Evolutionary conservation across 2,113 vertebrate species (phyloP), one percentile per base, ranked within the genome.

Genomic region (Ptyas mucosa): DNA sequence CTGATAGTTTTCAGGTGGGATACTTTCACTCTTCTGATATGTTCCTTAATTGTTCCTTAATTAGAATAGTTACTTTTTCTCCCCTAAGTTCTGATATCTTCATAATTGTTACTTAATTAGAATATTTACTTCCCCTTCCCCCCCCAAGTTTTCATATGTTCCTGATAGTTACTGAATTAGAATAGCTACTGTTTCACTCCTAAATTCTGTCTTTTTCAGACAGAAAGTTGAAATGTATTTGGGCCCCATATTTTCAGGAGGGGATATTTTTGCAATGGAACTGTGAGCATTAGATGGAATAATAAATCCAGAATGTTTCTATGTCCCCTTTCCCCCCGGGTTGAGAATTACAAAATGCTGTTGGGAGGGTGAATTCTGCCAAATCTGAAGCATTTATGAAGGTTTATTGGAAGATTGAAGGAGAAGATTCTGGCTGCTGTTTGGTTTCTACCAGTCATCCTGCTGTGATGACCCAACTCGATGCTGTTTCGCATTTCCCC

Each of bases 401-500:
- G 88, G 94, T 91, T 87, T 89, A 2, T 3, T 34, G 61, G 64
- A 85, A 26, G n/a, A n/a, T 90, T 92, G 20, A 34, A 20, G 43
- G 53, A 51, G 12, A 14, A 5, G 29, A 92, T 92, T 57, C 18
- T 93, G 46, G 20, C 0, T 0, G 88, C 11, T 81, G 18, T 81
- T 39, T 15, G 95, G 95, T 93, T 91, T 91, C 95, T 95, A 95
- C 91, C 95, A 89, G 87, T 86, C 96, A 95, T 94, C 95, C 97
- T 95, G 7, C 14, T 92, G 85, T 23, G 86, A 93, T 95, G 96
- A 96, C 95, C 94, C 93, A 96, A 75, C 53, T 94, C 95, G 92
- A 51, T 96, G 95, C 96, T 94, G 29, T 75, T 46, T 58, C 8
- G 0, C 51, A 4, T 93, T 92, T 93, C 75, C 95, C 64, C 55